Conservation (phyloP, 1,140 invertebrate genomes). For the Thrips palmi region DNA sequence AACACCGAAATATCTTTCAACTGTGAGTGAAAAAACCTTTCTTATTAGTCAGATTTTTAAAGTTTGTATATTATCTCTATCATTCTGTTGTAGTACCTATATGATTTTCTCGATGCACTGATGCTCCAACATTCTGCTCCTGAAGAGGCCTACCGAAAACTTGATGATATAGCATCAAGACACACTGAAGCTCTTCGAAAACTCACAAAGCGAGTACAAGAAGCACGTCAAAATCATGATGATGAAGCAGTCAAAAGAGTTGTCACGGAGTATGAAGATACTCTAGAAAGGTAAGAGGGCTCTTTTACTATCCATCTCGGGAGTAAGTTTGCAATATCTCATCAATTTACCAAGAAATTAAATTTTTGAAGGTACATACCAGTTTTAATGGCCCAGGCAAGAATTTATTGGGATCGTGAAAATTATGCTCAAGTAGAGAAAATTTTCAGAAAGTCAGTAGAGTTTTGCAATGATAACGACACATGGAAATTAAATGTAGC, state of each 20-base stretch:
- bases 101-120: slow-evolving; percentile 80
- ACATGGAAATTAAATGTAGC: slow-evolving; percentile 96
- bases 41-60: slow-evolving; percentile 2
- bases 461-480: slow-evolving; percentile 95
- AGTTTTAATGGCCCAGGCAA: slow-evolving; percentile 95
- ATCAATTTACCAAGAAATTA: slow-evolving; percentile 1
- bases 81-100: slow-evolving; percentile 47
- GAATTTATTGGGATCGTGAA: slow-evolving; percentile 96
- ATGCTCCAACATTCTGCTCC: slow-evolving; percentile 95
- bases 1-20: slow-evolving; percentile 88
- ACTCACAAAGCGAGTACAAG: slow-evolving; percentile 83
- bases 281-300: slow-evolving; percentile 51
- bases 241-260: slow-evolving; percentile 77
- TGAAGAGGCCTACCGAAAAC: slow-evolving; percentile 91
- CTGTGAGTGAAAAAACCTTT: slow-evolving; percentile 32
- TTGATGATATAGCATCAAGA: slow-evolving; percentile 85
- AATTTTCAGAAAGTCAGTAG: slow-evolving; percentile 88
- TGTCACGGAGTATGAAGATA: slow-evolving; percentile 84
- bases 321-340: background rate
- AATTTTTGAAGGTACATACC: slow-evolving; percentile 48
- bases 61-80: slow-evolving; percentile 1
- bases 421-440: slow-evolving; percentile 91
- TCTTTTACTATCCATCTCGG: slow-evolving; percentile 8
- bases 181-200: slow-evolving; percentile 82
- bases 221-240: slow-evolving; percentile 70